Base-by-base conservation (phyloP, 2,888 invertebrate species). In the Pollenia angustigena region DNA sequence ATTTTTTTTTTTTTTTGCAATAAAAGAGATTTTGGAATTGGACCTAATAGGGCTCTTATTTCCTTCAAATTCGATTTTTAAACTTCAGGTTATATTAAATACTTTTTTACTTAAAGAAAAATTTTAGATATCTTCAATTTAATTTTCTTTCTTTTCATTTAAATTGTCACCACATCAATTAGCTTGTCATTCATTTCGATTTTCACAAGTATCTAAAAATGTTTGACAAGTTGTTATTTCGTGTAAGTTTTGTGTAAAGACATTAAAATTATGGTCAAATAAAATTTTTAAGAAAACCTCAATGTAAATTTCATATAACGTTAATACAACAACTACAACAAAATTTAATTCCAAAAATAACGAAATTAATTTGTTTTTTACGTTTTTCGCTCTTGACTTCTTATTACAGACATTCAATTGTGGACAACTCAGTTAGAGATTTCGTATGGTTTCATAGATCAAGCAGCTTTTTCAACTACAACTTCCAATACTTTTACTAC, bases 371-470 rank as follows among this genome's bases (percentile, higher is more conserved):
- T 75, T 75, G 75, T 71, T 64, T 75, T 56, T 64, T 78, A 9
- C 32, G 16, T 76, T 81, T 54, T 23, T 18, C 16, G 32, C 62
- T 64, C 54, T 60, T 82, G n/a, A 14, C 48, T 62, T 72, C 83
- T 83, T 58, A 60, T 80, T 76, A 56, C 69, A 86, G 86, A 80
- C 80, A 76, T 66, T 81, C 81, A 76, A 40, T 81, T 84, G 84
- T 75, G 83, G 81, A 76, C 83, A 79, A 72, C 54, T 82, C 74
- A 44, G 14, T 74, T 64, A 62, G 44, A 78, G 72, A 78, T 87
- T 84, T 81, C 68, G n/a, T 74, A 87, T 78, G 87, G 68, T 84
- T 87, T 84, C 81, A 78, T 78, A 84, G 76, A 62, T 72, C 82
- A 48, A 52, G 48, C 56, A 72, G 56, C 72, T 40, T 46, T 64